Conservation (phyloP, 2,113 vertebrate species). For the Lycaon pictus region DNA sequence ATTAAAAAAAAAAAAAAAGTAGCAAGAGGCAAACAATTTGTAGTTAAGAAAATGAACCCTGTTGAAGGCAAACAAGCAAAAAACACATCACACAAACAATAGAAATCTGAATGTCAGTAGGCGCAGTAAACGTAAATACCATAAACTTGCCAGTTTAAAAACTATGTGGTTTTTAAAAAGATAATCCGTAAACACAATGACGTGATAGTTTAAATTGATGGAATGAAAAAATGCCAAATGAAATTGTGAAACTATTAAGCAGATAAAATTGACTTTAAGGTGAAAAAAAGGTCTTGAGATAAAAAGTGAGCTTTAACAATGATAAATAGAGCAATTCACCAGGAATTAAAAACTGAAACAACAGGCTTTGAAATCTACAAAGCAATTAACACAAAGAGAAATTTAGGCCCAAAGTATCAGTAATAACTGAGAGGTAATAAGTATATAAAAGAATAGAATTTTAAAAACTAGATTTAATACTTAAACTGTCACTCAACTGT, state of each 20-base stretch:
- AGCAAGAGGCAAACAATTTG: background rate
- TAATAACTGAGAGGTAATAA: background rate
- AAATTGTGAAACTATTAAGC: background rate
- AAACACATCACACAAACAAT: background rate
- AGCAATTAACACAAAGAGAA: background rate
- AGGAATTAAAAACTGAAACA: slow-evolving; percentile 39
- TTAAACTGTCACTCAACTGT: background rate
- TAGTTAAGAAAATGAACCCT: background rate
- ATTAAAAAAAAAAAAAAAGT: too few relatives aligned
- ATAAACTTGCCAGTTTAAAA: slow-evolving; percentile 5
- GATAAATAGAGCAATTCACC: background rate
- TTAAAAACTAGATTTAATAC: background rate
- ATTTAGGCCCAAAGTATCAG: background rate
- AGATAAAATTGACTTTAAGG: background rate
- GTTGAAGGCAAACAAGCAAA: background rate
- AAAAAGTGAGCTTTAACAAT: slow-evolving; percentile 24
- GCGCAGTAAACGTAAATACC: background rate
- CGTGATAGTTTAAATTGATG: background rate
- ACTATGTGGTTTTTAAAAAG: background rate
- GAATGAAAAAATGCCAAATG: background rate
- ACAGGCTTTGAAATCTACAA: background rate
- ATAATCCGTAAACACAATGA: background rate
- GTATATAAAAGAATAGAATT: background rate
- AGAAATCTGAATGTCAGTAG: background rate
- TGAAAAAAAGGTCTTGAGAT: background rate